Base-by-base conservation (phyloP, 2,888 invertebrate genomes). In the Pseudococcus viburni region DNA sequence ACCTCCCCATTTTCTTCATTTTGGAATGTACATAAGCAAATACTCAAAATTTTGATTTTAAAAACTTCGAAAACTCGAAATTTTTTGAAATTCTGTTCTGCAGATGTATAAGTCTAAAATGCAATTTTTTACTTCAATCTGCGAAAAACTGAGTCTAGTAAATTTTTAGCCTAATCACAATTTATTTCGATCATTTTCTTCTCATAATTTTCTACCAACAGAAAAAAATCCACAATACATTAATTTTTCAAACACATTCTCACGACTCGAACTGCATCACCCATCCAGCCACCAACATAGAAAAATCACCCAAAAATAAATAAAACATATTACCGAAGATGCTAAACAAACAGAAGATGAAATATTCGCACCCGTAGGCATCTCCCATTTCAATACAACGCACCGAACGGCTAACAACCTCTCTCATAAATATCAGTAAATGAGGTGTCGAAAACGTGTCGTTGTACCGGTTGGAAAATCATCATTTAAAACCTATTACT, bases 311-410 rank as follows among this genome's bases (percentile, higher is more conserved):
- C 42, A 42, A 42, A 17, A 17, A 73, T 17, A 39, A 33, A 5
- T 17, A 73, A 33, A 2, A 73, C 6, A 73, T 12, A 68, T 26
- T 68, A 68, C 19, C 22, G 12, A 33, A 19, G 64, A 64, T 9
- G 77, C 6, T 83, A 83, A 46, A 83, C 80, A 73, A 73, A 73
- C 33, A 39, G 46, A 83, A 83, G 19, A 64, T 83, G 33, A 83
- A 83, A 42, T 46, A 83, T 83, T 83, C 46, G 33, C 80, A 83
- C 80, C 77, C 80, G 80, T 19, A 46, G 80, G 80, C 80, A 83
- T 83, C 80, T 42, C 5, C 46, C 9, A 42, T 83, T 46, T 12
- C 46, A 46, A 83, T 46, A 83, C 80, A 26, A 33, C 26, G 26
- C 26, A 33, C 26, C 26, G 26, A 33, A 5, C 5, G 8, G 33